A percentile compares a stretch with the other conserved stretches of the same genome.
phyloP scores from a whole-genome alignment of 2,113 vertebrate genomes.

The Seriola dumerili region DNA sequence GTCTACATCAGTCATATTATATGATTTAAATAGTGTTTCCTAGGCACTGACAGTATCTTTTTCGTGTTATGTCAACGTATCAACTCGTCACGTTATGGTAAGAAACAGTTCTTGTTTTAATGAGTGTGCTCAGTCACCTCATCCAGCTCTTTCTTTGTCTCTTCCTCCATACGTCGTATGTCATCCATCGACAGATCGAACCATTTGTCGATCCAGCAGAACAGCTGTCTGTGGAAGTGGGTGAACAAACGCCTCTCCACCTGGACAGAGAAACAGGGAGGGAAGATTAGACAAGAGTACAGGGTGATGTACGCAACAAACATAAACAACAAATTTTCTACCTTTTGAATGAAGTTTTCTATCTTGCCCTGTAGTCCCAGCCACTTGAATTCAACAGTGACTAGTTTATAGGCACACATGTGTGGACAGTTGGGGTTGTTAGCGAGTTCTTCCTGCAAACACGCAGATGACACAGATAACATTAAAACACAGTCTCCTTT shows the following conservation, averaged over 20 bases:
- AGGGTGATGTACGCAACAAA: neutral
- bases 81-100: neutral
- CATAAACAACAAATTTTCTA: slow-evolving; percentile 52
- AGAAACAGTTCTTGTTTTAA: neutral
- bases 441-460: slow-evolving; percentile 89
- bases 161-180: slow-evolving; percentile 95
- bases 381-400: slow-evolving; percentile 95
- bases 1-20: too few relatives aligned
- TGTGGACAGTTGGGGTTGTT: slow-evolving; percentile 90
- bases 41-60: too few relatives aligned
- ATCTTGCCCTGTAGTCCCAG: slow-evolving; percentile 90
- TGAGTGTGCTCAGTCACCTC: slow-evolving; percentile 81
- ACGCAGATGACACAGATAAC: neutral
- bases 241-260: slow-evolving; percentile 95
- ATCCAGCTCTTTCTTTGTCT: slow-evolving; percentile 94
- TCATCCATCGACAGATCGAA: slow-evolving; percentile 95
- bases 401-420: slow-evolving; percentile 99
- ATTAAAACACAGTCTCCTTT: neutral
- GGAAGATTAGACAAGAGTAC: neutral
- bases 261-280: slow-evolving; percentile 72
- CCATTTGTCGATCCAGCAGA: slow-evolving; percentile 96
- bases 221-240: slow-evolving; percentile 96
- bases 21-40: too few relatives aligned
- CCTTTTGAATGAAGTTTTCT: slow-evolving; percentile 94
- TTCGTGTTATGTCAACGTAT: too few relatives aligned